phyloP scores from a whole-genome alignment of 2,113 vertebrate genomes.

The Tachysurus fulvidraco region DNA sequence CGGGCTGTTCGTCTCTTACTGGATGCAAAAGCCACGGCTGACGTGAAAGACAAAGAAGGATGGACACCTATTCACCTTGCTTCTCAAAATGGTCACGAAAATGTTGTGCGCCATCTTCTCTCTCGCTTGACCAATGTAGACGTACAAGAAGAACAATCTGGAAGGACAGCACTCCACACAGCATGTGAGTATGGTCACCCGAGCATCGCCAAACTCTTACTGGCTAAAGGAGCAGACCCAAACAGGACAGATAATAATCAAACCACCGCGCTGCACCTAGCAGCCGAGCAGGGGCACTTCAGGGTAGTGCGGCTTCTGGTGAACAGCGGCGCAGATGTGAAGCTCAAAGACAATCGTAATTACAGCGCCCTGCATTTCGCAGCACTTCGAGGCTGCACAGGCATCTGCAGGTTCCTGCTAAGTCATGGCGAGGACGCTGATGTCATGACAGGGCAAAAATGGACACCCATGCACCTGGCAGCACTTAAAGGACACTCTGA shows the following conservation, averaged over 20 bases:
- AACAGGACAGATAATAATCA: constrained; percentile 71
- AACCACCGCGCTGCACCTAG: constrained; percentile 76
- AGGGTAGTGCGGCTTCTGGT: constrained; percentile 77
- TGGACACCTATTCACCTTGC: constrained; percentile 85
- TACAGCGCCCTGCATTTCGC: constrained; percentile 80
- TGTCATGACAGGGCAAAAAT: constrained; percentile 74
- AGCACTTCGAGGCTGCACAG: constrained; percentile 73
- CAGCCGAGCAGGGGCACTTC: constrained; percentile 79
- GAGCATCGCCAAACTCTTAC: constrained; percentile 78
- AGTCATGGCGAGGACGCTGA: constrained; percentile 69
- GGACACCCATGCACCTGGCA: constrained; percentile 82
- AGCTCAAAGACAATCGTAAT: constrained; percentile 68
- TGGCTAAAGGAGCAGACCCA: constrained; percentile 73
- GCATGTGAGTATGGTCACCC: constrained; percentile 78
- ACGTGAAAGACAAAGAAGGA: constrained; percentile 70
- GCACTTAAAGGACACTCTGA: constrained; percentile 76
- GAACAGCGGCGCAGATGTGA: constrained; percentile 61
- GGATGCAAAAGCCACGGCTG: constrained; percentile 68
- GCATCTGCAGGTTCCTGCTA: constrained; percentile 82
- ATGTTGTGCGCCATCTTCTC: constrained; percentile 77
- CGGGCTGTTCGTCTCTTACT: constrained; percentile 69
- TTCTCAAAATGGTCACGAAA: constrained; percentile 84
- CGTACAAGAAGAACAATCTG: constrained; percentile 63
- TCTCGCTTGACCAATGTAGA: constrained; percentile 70
- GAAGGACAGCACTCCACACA: constrained; percentile 78